Conservation (phyloP, 2,113 vertebrate species). For the Anolis sagrei region DNA sequence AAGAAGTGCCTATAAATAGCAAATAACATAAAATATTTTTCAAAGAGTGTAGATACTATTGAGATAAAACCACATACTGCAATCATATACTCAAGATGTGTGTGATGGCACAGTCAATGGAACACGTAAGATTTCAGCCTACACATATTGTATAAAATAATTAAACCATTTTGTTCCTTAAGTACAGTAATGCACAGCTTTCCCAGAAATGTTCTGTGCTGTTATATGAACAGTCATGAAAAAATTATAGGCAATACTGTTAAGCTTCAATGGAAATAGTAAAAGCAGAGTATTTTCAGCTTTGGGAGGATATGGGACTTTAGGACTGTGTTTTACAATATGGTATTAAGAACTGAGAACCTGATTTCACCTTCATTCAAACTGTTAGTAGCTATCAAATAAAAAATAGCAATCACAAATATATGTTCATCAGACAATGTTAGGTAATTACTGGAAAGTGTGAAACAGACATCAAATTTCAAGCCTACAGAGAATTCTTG, state of each 20-base stretch:
- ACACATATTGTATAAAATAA: no score
- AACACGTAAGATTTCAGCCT: no score
- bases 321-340: background rate
- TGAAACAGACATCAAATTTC: background rate
- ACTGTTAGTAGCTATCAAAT: no score
- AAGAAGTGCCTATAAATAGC: no score
- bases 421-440: background rate
- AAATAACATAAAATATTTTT: no score
- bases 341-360: background rate
- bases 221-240: background rate
- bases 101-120: no score
- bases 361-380: no score
- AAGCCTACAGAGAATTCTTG: background rate
- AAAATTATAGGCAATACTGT: slow-evolving; percentile 27
- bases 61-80: no score
- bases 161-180: slow-evolving; percentile 28
- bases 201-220: slow-evolving; percentile 14
- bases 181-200: slow-evolving; percentile 23
- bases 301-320: background rate
- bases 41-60: no score
- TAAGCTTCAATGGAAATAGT: background rate
- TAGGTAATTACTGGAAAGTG: background rate
- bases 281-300: background rate
- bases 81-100: no score
- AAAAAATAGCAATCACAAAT: background rate